phyloP scores from a whole-genome alignment of 2,888 invertebrate species.

The Marronus borbonicus region DNA sequence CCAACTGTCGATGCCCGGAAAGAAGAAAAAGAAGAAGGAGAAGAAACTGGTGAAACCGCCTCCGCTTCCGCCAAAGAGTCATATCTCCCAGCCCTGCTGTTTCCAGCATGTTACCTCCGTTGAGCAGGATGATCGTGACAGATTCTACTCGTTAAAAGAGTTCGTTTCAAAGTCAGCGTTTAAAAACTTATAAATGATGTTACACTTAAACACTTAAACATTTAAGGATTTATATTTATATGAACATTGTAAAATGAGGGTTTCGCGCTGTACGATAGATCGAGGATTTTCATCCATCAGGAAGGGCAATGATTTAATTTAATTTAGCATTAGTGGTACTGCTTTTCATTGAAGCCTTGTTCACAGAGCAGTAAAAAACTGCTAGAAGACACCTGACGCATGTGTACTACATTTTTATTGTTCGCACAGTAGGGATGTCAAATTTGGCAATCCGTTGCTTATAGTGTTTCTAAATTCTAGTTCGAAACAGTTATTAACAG shows the following conservation, averaged over 20 bases:
- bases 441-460: too few relatives aligned
- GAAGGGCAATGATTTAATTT: too few relatives aligned
- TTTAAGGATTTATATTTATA: constrained; percentile 16
- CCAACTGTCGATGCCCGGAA: constrained; percentile 74
- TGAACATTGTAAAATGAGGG: neutral
- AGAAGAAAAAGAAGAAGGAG: constrained; percentile 74
- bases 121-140: constrained; percentile 77
- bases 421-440: too few relatives aligned
- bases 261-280: neutral
- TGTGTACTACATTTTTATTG: too few relatives aligned
- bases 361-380: too few relatives aligned
- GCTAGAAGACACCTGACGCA: too few relatives aligned
- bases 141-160: constrained; percentile 80
- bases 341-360: too few relatives aligned
- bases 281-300: too few relatives aligned
- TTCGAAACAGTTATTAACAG: too few relatives aligned
- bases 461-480: too few relatives aligned
- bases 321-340: too few relatives aligned
- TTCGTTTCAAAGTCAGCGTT: constrained; percentile 70
- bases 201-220: neutral
- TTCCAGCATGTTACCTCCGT: constrained; percentile 89
- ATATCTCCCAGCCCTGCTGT: constrained; percentile 88
- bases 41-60: constrained; percentile 73
- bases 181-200: constrained; percentile 45
- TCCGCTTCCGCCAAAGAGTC: constrained; percentile 82